phyloP scores from a whole-genome alignment of 1,140 invertebrate species.

The Spodoptera litura region DNA sequence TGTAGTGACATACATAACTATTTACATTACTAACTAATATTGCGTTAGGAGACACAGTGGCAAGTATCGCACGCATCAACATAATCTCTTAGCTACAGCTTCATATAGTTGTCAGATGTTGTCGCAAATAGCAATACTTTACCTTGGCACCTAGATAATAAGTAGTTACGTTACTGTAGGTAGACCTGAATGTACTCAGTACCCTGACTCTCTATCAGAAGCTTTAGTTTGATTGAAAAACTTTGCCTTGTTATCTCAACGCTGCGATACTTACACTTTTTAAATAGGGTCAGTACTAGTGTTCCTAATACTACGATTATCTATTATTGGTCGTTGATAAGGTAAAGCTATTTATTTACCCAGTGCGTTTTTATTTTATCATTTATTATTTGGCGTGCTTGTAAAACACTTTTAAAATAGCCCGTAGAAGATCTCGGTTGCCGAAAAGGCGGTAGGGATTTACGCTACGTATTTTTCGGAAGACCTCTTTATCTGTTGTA shows the following conservation, averaged over 20 bases:
- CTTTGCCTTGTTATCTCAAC: neutral
- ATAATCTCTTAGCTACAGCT: neutral
- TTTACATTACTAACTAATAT: conserved; percentile 52
- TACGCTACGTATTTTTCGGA: conserved; percentile 10
- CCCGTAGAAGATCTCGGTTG: neutral
- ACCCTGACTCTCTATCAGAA: too few species aligned
- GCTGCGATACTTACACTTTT: conserved; percentile 14
- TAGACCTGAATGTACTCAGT: too few species aligned
- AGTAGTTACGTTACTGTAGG: too few species aligned
- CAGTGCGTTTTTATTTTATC: conserved; percentile 37
- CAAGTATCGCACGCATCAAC: conserved; percentile 27
- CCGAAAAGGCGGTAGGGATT: neutral
- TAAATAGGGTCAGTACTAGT: conserved; percentile 52
- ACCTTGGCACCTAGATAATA: too few species aligned
- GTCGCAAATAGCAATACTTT: too few species aligned
- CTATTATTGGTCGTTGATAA: conserved; percentile 71
- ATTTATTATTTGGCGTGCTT: neutral
- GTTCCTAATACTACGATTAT: conserved; percentile 49
- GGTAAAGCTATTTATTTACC: conserved; percentile 67
- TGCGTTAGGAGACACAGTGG: conserved; percentile 54
- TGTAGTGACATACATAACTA: conserved; percentile 44
- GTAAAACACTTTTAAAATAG: neutral
- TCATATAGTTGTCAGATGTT: too few species aligned
- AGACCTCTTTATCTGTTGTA: neutral
- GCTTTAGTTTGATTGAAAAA: neutral